A percentile compares a stretch with the other conserved stretches of the same genome.
Conservation (phyloP, 2,797 vertebrate genomes). For the Podarcis siculus region DNA sequence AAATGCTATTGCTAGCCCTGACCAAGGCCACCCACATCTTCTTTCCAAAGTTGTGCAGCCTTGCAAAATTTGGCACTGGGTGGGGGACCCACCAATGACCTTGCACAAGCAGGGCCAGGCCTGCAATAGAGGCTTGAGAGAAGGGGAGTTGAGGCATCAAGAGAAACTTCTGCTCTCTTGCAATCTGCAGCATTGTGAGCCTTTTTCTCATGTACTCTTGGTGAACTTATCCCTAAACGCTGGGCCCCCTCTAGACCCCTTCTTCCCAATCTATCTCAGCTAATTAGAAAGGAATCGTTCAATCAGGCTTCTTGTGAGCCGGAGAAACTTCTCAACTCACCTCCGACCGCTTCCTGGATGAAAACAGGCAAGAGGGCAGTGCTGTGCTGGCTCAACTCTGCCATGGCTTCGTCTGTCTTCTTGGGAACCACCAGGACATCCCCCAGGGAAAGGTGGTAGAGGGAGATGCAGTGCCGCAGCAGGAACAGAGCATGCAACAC, state of each 20-base stretch:
- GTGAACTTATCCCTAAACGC: not conserved
- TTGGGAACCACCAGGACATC: slow-evolving; percentile 75
- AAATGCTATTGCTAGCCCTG: no score
- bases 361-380: slow-evolving; percentile 79
- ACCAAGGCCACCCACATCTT: no score
- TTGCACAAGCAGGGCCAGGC: not conserved
- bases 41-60: no score
- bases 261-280: not conserved
- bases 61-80: not conserved
- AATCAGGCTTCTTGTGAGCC: no score
- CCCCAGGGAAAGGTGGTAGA: slow-evolving; percentile 62
- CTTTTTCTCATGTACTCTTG: not conserved
- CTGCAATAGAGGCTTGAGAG: no score
- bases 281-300: no score
- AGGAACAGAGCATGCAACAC: slow-evolving; percentile 80
- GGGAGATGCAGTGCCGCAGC: slow-evolving; percentile 75
- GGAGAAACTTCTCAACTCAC: slow-evolving; percentile 67
- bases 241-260: not conserved
- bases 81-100: no score
- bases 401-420: slow-evolving; percentile 63
- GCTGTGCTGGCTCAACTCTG: slow-evolving; percentile 77
- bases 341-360: slow-evolving; percentile 86
- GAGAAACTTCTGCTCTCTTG: not conserved
- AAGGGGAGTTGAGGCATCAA: no score
- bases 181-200: not conserved